Base-by-base conservation (phyloP, 2,888 invertebrate species). In the Nysson spinosus region DNA sequence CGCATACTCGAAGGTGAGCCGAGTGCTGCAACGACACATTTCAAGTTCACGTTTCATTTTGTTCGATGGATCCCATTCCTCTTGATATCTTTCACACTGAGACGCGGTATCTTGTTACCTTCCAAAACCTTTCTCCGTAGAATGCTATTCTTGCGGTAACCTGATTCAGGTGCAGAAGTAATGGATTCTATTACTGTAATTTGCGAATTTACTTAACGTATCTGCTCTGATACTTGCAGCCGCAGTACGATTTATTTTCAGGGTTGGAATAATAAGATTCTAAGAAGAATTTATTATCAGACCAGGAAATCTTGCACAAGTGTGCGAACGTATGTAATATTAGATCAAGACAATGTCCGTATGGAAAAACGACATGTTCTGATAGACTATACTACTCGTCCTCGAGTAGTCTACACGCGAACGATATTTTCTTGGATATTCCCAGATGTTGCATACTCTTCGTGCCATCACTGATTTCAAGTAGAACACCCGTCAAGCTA, bases 391-490 rank as follows among this genome's bases (percentile, higher is more conserved):
- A 7, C 6, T n/a, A 26, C 17, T 20, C 49, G 44, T 65, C 49
- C 40, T 30, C 22, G 39, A 20, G 37, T 28, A 46, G 47, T 40
- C 56, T 32, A 30, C 30, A 42, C n/a, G 28, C 44, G 43, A 32
- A 22, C 7, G 9, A 12, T 16, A 4, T 4, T 7, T 19, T 11
- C 12, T 44, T 6, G 12, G 34, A 26, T 56, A 22, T 46, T 49
- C 40, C 49, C 47, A 28, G 47, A 60, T 39, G 28, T 28, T 40
- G 40, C 39, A 39, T 46, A 66, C 61, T 54, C 52, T 58, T 54
- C 63, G 42, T 57, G 39, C 49, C 47, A 49, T 58, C 64, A 46
- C 55, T 58, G 70, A 72, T 66, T 67, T 47, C 57, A 60, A 55
- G 35, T 47, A 35, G 32, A 37, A 55, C 54, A 52, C 50, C 44